Base-by-base conservation (phyloP, 53 echinoderm and acorn worm genomes). In the Apostichopus leukothele region DNA sequence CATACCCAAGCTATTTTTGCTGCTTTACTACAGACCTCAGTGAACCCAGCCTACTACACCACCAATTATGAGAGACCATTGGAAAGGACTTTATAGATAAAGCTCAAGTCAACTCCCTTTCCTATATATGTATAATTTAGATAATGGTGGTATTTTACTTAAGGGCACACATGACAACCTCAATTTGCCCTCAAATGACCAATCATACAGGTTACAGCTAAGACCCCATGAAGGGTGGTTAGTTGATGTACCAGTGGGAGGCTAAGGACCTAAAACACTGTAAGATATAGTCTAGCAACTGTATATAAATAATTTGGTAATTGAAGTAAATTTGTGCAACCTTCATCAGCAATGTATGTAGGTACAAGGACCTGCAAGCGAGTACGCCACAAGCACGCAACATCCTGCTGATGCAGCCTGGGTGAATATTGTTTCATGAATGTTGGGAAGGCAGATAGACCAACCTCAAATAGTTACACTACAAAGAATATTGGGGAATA, bases 221-320 rank as follows among this genome's bases (percentile, higher is more conserved):
- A 5, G 78, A 78, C 51, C 78, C 78, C 78, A 78, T 78, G 78
- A 52, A 78, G 78, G 78, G 78, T 78, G 52, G 52, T 78, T 78
- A 51, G 50, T 53, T 78, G 78, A 53, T 53, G 53, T 51, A 53
- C 52, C 78, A 78, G 78, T 78, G 78, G 78, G 78, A 78, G 78
- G 78, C 53, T 78, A 78, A 78, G 78, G 78, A 78, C 78, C 78
- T 51, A 18, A 16, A n/a, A 50, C 50, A 78, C 52, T 18, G 53
- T 50, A 7, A 19, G 53, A 51, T 13, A 78, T 78, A 52, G 50
- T 21, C 78, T 26, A 52, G 78, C 78, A 51, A 80, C 80, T 80
- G 80, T 80, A 53, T 54, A 80, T 80, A 80, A 80, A 52, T 80
- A 71, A 71, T 71, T 18, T 71, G 18, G 18, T 71, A 71, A 71